Evolutionary conservation across 1,140 invertebrate species (phyloP).

Genomic region (Steinernema feltiae): DNA sequence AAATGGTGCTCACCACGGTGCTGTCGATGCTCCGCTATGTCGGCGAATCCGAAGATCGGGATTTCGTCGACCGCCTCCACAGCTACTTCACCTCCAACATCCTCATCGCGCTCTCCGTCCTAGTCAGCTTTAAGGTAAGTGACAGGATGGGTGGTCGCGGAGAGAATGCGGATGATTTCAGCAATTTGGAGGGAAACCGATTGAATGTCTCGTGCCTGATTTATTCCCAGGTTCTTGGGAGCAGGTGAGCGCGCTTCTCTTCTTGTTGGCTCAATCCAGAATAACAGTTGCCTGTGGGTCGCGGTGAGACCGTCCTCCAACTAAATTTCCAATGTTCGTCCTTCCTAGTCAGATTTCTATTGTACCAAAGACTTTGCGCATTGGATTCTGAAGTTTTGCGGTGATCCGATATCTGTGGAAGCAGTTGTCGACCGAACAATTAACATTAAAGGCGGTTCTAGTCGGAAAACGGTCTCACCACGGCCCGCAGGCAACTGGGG

Average conservation of each 20-base stretch:
- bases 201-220: conserved; percentile 40
- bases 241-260: background rate
- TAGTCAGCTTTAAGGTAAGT: conserved; percentile 38
- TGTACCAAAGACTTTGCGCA: too few species aligned
- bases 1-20: conserved; percentile 40
- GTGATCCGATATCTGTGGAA: too few species aligned
- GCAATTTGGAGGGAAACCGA: conserved; percentile 41
- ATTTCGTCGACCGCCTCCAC: conserved; percentile 42
- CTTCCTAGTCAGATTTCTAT: too few species aligned
- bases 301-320: too few species aligned
- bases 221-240: conserved; percentile 28
- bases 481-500: too few species aligned
- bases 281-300: too few species aligned
- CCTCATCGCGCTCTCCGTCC: conserved; percentile 32
- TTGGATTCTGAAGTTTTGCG: too few species aligned
- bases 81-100: conserved; percentile 41
- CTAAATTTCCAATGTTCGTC: too few species aligned
- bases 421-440: too few species aligned
- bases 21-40: conserved; percentile 43
- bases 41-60: conserved; percentile 35
- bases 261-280: too few species aligned
- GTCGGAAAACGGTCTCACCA: too few species aligned
- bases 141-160: background rate
- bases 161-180: background rate
- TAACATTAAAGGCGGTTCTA: too few species aligned